Evolutionary conservation across 2,113 vertebrate genomes (phyloP), one percentile per base, ranked within the genome.

Genomic region (Ramphastos sulfuratus): DNA sequence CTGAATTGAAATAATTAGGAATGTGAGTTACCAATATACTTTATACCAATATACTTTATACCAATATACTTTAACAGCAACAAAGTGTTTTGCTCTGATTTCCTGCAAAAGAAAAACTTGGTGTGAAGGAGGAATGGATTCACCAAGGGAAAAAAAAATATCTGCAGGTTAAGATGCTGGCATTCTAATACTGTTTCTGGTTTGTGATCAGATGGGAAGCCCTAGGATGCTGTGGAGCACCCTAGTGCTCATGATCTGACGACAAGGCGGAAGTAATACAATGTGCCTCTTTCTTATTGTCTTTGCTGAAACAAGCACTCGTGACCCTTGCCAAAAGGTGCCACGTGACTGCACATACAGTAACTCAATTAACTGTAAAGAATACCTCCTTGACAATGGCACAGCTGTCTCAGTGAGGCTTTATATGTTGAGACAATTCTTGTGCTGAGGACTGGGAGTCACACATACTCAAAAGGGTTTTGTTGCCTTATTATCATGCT

Each of bases 351-450:
- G 20, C 0, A 0, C 58, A 48, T 82, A 91, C 82, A 92, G 58
- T 78, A 83, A 91, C 66, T 73, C 60, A 82, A 63, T 91, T 85
- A 94, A 90, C 50, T 8, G 30, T 87, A 77, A 76, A 82, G 82
- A 94, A 79, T 61, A 20, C 9, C 28, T 73, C 59, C 55, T 85
- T 87, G 67, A 93, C 88, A 94, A 75, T 37, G 35, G 58, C 54
- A 37, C 69, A 44, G 31, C 76, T 92, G 87, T 90, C 82, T 54
- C 54, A 55, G 54, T 27, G 55, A 56, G 28, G 42, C 72, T 77
- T 70, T 20, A 71, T 48, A 15, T n/a, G 54, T 33, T 2, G 14
- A 89, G 37, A 91, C 33, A 91, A 91, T 81, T 78, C 65, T 76
- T 71, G 7, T 56, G 70, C 5, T 31, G 52, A 82, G 74, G 35